Conservation (phyloP, 1,140 invertebrate species). For the Zaprionus tsacasi region DNA sequence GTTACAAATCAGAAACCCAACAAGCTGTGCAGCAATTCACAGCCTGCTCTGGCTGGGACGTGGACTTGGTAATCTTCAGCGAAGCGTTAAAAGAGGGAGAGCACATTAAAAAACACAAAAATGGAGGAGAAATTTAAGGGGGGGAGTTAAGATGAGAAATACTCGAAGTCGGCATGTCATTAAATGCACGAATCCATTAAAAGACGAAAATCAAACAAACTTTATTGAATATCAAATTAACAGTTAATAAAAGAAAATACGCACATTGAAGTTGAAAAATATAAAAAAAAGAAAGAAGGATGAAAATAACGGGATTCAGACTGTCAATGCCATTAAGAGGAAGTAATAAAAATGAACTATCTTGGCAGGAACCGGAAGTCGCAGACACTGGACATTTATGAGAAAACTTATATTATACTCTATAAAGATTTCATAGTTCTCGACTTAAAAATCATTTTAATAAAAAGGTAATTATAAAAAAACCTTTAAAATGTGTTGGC, state of each 20-base stretch:
- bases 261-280: slow-evolving; percentile 68
- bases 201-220: slow-evolving; percentile 82
- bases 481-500: background rate
- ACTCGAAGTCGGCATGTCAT: slow-evolving; percentile 56
- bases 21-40: slow-evolving; percentile 69
- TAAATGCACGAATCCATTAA: slow-evolving; percentile 79
- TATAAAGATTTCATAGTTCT: slow-evolving; percentile 1
- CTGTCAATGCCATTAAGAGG: slow-evolving; percentile 59
- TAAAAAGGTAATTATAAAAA: background rate
- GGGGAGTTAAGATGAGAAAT: background rate
- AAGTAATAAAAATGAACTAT: slow-evolving; percentile 81
- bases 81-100: slow-evolving; percentile 47
- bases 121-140: background rate
- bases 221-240: slow-evolving; percentile 84
- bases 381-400: slow-evolving; percentile 54
- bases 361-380: slow-evolving; percentile 34
- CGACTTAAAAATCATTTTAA: background rate
- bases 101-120: slow-evolving; percentile 42
- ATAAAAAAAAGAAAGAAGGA: slow-evolving; percentile 54
- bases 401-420: slow-evolving; percentile 15
- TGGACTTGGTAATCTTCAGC: slow-evolving; percentile 55
- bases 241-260: slow-evolving; percentile 82
- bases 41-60: slow-evolving; percentile 30
- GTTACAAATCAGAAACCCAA: slow-evolving; percentile 72
- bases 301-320: slow-evolving; percentile 36